Percentiles rank a stretch among this genome's conserved stretches.
These are phyloP conservation scores for Acromyrmex echinatior DNA, from an alignment of 1,140 invertebrate genomes.

Conservation along the genomic window DNA sequence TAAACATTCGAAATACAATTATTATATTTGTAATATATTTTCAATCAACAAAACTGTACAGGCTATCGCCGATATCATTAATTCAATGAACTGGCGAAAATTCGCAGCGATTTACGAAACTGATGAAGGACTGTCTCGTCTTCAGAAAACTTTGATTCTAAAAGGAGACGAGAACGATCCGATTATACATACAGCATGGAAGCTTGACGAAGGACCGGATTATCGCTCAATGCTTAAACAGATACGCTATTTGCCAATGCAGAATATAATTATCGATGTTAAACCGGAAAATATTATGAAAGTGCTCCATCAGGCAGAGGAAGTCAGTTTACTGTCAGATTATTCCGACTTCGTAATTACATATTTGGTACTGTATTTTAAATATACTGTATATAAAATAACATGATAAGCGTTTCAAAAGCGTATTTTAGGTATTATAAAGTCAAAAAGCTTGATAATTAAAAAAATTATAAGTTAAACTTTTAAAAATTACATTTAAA, in stretches of 20 bases:
- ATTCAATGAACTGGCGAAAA: constrained; percentile 92
- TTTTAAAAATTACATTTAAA: too few relatives aligned
- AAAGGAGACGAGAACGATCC: constrained; percentile 87
- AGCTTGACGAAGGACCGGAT: constrained; percentile 88
- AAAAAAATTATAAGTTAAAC: background rate
- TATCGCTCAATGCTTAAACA: constrained; percentile 93
- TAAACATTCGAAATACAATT: background rate
- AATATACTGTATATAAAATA: background rate
- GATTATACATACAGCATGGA: constrained; percentile 87
- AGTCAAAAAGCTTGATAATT: background rate
- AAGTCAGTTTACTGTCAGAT: constrained; percentile 93
- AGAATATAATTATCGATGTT: constrained; percentile 94
- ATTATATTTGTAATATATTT: background rate
- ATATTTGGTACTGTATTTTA: constrained; percentile 83
- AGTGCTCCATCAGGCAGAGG: constrained; percentile 92
- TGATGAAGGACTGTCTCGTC: constrained; percentile 92
- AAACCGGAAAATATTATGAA: constrained; percentile 89
- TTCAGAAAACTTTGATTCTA: constrained; percentile 94
- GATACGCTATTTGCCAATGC: constrained; percentile 90
- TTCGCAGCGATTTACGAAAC: constrained; percentile 95
- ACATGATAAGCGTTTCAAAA: background rate
- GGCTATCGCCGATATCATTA: constrained; percentile 91
- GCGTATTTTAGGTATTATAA: background rate
- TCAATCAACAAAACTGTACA: constrained; percentile 68
- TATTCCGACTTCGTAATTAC: constrained; percentile 89